Percentiles rank a stretch among this genome's conserved stretches.
phyloP scores from a whole-genome alignment of 2,797 vertebrate species.

The Chiroxiphia lanceolata region DNA sequence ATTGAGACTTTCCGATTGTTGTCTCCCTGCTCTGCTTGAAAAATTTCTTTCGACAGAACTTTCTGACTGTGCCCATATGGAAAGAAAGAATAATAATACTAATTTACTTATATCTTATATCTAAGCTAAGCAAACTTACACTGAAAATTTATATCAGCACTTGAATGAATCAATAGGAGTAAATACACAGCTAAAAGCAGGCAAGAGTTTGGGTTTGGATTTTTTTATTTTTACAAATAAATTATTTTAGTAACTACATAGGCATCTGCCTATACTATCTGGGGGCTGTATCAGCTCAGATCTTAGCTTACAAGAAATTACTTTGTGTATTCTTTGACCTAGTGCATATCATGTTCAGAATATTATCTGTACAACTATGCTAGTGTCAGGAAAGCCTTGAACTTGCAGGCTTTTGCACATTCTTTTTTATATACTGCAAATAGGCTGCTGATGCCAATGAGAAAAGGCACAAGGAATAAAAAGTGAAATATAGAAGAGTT shows the following conservation, averaged over 20 bases:
- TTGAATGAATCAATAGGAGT: not conserved
- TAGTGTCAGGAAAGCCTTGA: not conserved
- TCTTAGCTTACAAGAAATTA: not conserved
- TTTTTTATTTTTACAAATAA: not conserved
- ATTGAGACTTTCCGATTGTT: not conserved
- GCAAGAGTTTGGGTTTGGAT: not conserved
- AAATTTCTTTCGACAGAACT: not conserved
- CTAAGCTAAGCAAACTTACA: not conserved
- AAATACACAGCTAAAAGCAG: not conserved
- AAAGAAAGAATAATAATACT: not conserved
- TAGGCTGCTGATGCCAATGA: not conserved
- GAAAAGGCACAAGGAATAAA: not conserved
- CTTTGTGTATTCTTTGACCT: not conserved
- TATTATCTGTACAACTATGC: not conserved
- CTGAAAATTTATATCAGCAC: not conserved
- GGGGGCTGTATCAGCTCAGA: not conserved
- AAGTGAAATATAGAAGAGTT: not conserved
- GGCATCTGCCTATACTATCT: not conserved
- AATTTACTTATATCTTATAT: not conserved
- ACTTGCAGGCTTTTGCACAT: not conserved
- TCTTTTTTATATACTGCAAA: not conserved
- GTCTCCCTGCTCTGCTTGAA: not conserved
- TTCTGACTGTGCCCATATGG: not conserved
- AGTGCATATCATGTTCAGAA: not conserved
- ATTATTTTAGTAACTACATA: not conserved